Conservation (phyloP, 1,140 invertebrate species). For the Steinernema feltiae region DNA sequence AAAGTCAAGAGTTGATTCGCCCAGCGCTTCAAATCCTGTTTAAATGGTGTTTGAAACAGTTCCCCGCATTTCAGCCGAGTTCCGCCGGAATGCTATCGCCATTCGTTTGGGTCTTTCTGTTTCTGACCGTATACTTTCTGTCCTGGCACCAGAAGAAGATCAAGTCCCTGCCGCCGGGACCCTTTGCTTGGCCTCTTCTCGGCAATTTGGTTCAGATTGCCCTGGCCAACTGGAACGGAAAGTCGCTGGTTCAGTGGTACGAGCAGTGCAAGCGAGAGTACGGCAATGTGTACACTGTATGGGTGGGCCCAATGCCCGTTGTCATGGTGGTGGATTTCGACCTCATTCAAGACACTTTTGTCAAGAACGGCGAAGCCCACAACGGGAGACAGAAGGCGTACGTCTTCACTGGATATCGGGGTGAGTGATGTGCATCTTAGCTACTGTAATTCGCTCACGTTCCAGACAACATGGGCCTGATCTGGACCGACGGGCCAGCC, state of each 20-base stretch:
- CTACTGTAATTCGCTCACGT: neutral
- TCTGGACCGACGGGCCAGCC: conserved; percentile 18
- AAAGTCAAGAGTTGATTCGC: too few relatives aligned
- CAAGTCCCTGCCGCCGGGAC: neutral
- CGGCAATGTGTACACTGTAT: conserved; percentile 21
- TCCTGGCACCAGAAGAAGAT: neutral
- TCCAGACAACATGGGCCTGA: conserved; percentile 12
- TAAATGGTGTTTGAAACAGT: too few relatives aligned
- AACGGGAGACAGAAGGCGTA: neutral
- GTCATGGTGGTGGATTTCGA: conserved; percentile 12
- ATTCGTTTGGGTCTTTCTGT: too few relatives aligned
- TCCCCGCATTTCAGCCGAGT: too few relatives aligned
- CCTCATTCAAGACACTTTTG: neutral
- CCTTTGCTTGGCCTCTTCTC: conserved; percentile 19
- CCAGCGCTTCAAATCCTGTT: too few relatives aligned
- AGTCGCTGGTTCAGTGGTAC: conserved; percentile 14
- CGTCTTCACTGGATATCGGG: neutral
- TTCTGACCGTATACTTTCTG: neutral
- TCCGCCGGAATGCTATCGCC: too few relatives aligned
- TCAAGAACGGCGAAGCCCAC: conserved; percentile 13
- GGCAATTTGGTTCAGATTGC: conserved; percentile 23
- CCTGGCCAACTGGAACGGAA: neutral
- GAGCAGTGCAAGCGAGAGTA: neutral
- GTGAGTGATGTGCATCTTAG: neutral
- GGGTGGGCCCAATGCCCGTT: conserved; percentile 13